phyloP scores from a whole-genome alignment of 1,140 invertebrate genomes.

The Drosophila asahinai region DNA sequence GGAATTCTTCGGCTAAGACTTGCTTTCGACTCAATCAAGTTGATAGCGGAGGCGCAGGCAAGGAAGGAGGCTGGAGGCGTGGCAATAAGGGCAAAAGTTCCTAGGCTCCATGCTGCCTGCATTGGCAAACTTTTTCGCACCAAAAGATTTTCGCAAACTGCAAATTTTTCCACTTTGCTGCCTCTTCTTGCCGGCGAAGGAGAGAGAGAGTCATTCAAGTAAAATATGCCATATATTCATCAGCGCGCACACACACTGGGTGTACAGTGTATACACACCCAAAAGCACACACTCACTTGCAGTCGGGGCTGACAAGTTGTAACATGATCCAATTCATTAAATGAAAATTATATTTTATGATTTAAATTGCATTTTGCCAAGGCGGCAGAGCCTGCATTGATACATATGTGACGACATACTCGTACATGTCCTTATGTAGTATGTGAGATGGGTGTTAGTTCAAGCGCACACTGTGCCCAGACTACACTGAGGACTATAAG shows the following conservation, averaged over 20 bases:
- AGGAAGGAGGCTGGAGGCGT: neutral
- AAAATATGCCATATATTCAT: constrained; percentile 52
- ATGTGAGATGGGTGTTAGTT: constrained; percentile 10
- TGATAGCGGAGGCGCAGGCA: constrained; percentile 35
- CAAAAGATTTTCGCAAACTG: constrained; percentile 64
- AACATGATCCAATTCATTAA: constrained; percentile 78
- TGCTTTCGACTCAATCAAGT: constrained; percentile 67
- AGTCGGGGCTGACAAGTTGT: constrained; percentile 23
- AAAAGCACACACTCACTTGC: constrained; percentile 8
- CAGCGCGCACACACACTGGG: neutral
- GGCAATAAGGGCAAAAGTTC: constrained; percentile 8
- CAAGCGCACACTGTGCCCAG: neutral
- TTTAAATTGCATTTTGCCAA: constrained; percentile 74
- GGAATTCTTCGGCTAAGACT: constrained; percentile 40
- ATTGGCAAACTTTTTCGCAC: constrained; percentile 55
- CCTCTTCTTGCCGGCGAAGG: constrained; percentile 33
- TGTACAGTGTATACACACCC: constrained; percentile 1
- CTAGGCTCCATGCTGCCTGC: neutral
- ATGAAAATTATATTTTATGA: constrained; percentile 80
- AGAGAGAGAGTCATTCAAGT: constrained; percentile 52
- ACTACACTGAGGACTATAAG: neutral
- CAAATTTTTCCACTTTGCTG: constrained; percentile 73
- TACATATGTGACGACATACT: neutral
- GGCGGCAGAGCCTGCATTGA: constrained; percentile 2
- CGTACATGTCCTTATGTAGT: neutral